Evolutionary conservation across 2,888 invertebrate species (phyloP).

Genomic region (Andrena bucephala): DNA sequence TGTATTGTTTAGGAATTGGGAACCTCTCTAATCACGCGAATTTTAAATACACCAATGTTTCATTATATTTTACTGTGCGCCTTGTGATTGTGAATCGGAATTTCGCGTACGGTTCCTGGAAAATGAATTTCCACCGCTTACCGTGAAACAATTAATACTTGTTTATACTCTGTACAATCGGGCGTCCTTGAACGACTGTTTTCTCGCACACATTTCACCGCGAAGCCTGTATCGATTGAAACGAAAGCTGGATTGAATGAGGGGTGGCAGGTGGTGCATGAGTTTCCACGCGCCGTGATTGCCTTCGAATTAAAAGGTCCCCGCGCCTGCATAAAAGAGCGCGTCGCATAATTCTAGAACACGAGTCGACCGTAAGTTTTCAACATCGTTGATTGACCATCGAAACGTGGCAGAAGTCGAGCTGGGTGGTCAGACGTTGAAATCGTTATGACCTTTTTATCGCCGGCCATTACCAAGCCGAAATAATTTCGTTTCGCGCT

Average conservation of each 20-base stretch:
- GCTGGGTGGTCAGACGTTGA: constrained; percentile 43
- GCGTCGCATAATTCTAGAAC: constrained; percentile 51
- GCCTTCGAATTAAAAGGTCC: constrained; percentile 10
- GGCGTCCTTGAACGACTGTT: too few species aligned
- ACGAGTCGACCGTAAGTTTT: constrained; percentile 60
- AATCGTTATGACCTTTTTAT: constrained; percentile 45
- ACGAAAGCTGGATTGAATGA: too few species aligned
- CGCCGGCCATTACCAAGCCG: constrained; percentile 42
- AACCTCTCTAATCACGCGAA: neutral
- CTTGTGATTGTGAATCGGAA: too few species aligned
- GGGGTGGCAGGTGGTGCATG: too few species aligned
- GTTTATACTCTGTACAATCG: too few species aligned
- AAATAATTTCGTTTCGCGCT: constrained; percentile 46
- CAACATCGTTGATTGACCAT: constrained; percentile 62
- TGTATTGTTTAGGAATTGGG: neutral
- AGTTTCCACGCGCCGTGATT: neutral
- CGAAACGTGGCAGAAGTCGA: constrained; percentile 24
- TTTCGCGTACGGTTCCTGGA: too few species aligned
- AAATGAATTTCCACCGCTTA: too few species aligned
- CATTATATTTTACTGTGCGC: too few species aligned
- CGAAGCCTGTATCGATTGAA: too few species aligned
- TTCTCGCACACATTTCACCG: too few species aligned
- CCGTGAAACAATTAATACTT: too few species aligned
- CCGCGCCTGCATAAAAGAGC: constrained; percentile 16
- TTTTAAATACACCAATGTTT: neutral